Base-by-base conservation (phyloP, 1,140 invertebrate species). In the Drosophila willistoni region DNA sequence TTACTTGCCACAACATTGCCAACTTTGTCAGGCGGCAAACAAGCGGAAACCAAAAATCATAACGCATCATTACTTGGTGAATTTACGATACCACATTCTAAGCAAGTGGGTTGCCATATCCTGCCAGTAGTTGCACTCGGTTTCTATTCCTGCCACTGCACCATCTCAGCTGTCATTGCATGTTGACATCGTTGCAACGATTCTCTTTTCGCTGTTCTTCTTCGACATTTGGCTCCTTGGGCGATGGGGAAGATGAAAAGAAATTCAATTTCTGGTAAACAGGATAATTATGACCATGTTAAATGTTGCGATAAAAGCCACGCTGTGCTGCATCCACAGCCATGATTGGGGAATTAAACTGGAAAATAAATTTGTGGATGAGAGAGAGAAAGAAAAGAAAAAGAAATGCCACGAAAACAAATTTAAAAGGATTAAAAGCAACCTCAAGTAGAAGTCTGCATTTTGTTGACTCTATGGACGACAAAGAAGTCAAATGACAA, bases 241-340 rank as follows among this genome's bases (percentile, higher is more conserved):
- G 44, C 17, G 59, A 72, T 59, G 33, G 33, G 56, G 34, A 12
- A 36, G 34, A 36, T 29, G 29, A 29, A 36, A 13, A 59, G 85
- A 89, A 89, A 89, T 89, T 89, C 85, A 89, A 91, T 91, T 90
- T 81, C 79, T 84, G 77, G 80, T 91, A 90, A 91, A 91, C 85
- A 91, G 85, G 90, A 90, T 90, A 91, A 91, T 91, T 91, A 91
- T 81, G 90, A 87, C 85, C 89, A 81, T 86, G 90, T 91, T 91
- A 91, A 91, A 91, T 91, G 90, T 90, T 80, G 82, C 90, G 90
- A 91, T 90, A 91, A 91, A 90, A 84, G 83, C 80, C 80, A 89
- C 77, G 84, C 84, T 90, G 85, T 77, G 80, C 66, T 84, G 85
- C 84, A 84, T 76, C 71, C 60, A 66, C 68, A 73, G 72, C 81